Conservation (phyloP, 2,113 vertebrate species). For the Phocoena phocoena region DNA sequence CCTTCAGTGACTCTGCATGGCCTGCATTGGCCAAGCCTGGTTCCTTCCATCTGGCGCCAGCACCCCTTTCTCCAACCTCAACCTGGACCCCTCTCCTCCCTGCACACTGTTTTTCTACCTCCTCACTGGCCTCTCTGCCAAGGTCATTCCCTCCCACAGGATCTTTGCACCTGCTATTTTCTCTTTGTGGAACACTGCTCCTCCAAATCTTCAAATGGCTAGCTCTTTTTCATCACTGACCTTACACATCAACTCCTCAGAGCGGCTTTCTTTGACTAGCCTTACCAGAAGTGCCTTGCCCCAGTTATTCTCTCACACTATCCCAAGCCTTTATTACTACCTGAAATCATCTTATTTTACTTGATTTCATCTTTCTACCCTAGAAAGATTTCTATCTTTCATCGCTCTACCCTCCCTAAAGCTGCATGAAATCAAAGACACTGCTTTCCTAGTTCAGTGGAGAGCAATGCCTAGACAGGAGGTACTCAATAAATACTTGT, state of each 20-base stretch:
- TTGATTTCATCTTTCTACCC: not conserved
- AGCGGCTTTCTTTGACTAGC: not conserved
- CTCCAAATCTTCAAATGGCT: not conserved
- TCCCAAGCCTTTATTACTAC: not conserved
- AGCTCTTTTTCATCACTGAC: not conserved
- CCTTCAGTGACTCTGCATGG: accelerated
- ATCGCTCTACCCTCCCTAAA: not conserved
- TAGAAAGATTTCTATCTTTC: too few relatives aligned
- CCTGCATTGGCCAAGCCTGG: not conserved
- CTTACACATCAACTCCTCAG: not conserved
- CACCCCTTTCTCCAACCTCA: not conserved
- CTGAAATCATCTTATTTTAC: not conserved
- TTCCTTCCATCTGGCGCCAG: not conserved
- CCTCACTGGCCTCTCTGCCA: not conserved
- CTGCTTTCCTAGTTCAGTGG: not conserved
- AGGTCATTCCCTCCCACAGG: not conserved
- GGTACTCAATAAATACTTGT: not conserved
- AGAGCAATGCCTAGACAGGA: not conserved
- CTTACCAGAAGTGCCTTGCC: not conserved
- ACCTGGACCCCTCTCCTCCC: not conserved
- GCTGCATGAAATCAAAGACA: not conserved
- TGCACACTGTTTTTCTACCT: not conserved
- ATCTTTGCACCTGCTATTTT: not conserved
- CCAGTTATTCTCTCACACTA: not conserved
- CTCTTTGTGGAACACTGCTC: not conserved